Base-by-base conservation (phyloP, 2,888 invertebrate genomes). In the Drosophila seclusa region DNA sequence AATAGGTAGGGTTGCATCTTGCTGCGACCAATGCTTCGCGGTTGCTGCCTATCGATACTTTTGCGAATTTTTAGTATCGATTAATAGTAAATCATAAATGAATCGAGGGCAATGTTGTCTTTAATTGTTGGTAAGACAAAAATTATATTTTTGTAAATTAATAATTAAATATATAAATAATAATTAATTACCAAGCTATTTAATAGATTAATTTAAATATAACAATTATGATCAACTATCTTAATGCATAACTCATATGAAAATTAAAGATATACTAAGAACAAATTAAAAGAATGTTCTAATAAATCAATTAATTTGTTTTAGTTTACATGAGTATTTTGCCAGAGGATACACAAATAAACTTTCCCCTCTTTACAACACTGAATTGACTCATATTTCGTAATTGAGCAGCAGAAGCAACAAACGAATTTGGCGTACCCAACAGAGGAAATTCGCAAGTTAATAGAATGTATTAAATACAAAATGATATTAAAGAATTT, bases 401-500 rank as follows among this genome's bases (percentile, higher is more conserved):
- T 84, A 83, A 83, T 74, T 78, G 29, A 61, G 38, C 53, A 52
- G 29, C 48, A 59, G 45, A 31, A 58, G 42, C 40, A 55, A 40
- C 31, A 63, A 45, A 55, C 57, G 36, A 11, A 42, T 31, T 40
- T 55, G 38, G 29, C n/a, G 21, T 42, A 48, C 18, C 58, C 32
- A 29, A n/a, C 66, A 76, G 4, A 18, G 18, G 11, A 72, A 57
- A 58, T 65, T 57, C 1, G 21, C 18, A 55, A 60, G 62, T 65
- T 57, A 57, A 58, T 68, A 38, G n/a, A 64, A 84, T 88, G 86
- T 32, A 61, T 71, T 76, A 66, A 68, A 6, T 31, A 24, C 64
- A 85, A 73, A 73, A 89, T 87, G 88, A 73, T 83, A 18, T 53
- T 74, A 7, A 86, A 66, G 59, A 76, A 78, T 68, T 76, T 88